Conservation (phyloP, 92 coral and sea anemone genomes). For the Umimayanthus kanabou region DNA sequence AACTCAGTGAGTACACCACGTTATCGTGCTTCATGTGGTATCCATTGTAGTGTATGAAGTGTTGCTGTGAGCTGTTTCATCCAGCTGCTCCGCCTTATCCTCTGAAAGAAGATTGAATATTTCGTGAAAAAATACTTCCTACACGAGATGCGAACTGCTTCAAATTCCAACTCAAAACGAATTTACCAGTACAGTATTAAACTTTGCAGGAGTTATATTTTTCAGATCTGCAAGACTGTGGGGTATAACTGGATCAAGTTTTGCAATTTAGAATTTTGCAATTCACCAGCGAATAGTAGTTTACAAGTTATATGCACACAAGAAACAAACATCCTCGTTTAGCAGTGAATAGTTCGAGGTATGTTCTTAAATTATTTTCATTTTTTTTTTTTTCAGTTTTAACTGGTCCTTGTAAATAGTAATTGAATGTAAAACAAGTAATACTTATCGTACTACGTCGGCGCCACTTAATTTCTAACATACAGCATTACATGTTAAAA, state of each 20-base stretch:
- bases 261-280: neutral
- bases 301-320: too few relatives aligned
- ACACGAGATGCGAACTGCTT: neutral
- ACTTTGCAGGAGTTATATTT: neutral
- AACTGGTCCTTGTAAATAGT: too few relatives aligned
- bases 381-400: too few relatives aligned
- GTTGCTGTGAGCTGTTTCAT: slow-evolving; percentile 9
- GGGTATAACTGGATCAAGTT: neutral
- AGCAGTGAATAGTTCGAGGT: too few relatives aligned
- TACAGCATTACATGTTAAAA: too few relatives aligned
- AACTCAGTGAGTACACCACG: neutral
- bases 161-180: neutral
- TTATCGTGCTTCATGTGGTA: slow-evolving; percentile 24
- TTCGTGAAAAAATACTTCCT: neutral
- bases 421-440: too few relatives aligned
- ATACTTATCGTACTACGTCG: too few relatives aligned
- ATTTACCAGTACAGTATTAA: too few relatives aligned
- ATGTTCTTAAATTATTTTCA: too few relatives aligned
- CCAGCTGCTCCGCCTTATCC: slow-evolving; percentile 11
- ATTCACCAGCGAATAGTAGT: too few relatives aligned
- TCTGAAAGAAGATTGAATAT: slow-evolving; percentile 33
- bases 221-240: neutral
- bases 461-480: too few relatives aligned
- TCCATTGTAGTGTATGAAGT: slow-evolving; percentile 48
- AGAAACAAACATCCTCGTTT: too few relatives aligned